Conservation (phyloP, 2,113 vertebrate genomes). For the Aphyosemion australe region DNA sequence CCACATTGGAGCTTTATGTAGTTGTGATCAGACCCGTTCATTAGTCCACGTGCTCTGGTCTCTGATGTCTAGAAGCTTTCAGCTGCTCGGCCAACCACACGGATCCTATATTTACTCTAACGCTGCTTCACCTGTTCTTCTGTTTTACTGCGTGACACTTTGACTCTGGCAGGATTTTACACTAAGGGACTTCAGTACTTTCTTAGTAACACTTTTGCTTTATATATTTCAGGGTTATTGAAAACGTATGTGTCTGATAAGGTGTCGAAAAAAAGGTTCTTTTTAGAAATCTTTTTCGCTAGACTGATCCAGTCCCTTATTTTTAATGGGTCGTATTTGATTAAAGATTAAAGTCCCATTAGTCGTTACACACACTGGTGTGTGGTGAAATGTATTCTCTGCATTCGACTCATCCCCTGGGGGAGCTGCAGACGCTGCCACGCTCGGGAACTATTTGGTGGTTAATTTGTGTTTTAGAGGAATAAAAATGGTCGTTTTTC, state of each 20-base stretch:
- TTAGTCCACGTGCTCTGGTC: slow-evolving; percentile 8
- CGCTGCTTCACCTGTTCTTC: slow-evolving; percentile 70
- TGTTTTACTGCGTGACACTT: slow-evolving; percentile 71
- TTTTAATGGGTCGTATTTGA: too few relatives aligned
- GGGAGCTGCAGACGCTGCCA: too few relatives aligned
- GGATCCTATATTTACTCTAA: slow-evolving; percentile 73
- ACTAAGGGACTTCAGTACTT: too few relatives aligned
- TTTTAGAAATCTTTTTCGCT: too few relatives aligned
- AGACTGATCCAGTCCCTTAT: too few relatives aligned
- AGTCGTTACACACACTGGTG: too few relatives aligned
- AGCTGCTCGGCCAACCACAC: slow-evolving; percentile 31
- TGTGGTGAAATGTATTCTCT: too few relatives aligned
- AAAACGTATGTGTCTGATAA: too few relatives aligned
- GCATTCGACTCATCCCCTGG: too few relatives aligned
- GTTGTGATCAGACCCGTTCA: background rate
- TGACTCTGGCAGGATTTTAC: slow-evolving; percentile 44
- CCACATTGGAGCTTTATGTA: background rate
- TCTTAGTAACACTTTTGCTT: background rate
- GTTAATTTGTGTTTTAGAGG: background rate
- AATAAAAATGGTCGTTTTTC: background rate
- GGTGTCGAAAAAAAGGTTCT: too few relatives aligned
- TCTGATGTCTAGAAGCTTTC: slow-evolving; percentile 2
- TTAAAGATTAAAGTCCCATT: too few relatives aligned
- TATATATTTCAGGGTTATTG: background rate
- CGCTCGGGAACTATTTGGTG: too few relatives aligned